phyloP scores from a whole-genome alignment of 2,888 invertebrate species.

The Strigamia transsilvanica region DNA sequence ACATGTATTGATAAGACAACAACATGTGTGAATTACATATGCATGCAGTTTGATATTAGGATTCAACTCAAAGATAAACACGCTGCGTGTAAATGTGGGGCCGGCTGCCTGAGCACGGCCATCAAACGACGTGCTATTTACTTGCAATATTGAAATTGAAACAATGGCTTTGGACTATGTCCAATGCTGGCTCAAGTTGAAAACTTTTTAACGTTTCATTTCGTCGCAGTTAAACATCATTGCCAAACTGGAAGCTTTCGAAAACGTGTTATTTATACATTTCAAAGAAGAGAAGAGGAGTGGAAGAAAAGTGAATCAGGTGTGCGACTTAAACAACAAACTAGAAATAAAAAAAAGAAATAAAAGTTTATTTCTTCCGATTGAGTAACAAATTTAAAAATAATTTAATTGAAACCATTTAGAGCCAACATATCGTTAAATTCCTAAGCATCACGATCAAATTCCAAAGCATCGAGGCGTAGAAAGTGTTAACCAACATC shows the following conservation, averaged over 20 bases:
- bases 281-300: neutral
- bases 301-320: neutral
- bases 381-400: constrained; percentile 1
- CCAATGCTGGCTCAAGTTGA: constrained; percentile 16
- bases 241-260: neutral
- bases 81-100: neutral
- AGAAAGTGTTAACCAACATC: constrained; percentile 42
- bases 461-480: constrained; percentile 35
- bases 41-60: constrained; percentile 34
- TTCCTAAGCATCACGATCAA: constrained; percentile 36
- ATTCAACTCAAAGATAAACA: constrained; percentile 24
- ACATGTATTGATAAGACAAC: constrained; percentile 40
- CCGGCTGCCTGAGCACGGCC: neutral
- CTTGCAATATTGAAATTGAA: constrained; percentile 27
- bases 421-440: neutral
- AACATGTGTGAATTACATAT: constrained; percentile 36
- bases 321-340: neutral
- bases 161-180: constrained; percentile 14
- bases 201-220: constrained; percentile 33
- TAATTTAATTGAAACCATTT: neutral
- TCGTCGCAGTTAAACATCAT: neutral
- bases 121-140: constrained; percentile 19
- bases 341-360: neutral
- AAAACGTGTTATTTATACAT: constrained; percentile 16
- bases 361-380: neutral